A percentile compares a stretch with the other conserved stretches of the same genome.
Evolutionary conservation across 1,140 invertebrate species (phyloP).

Genomic region (Drosophila elegans): DNA sequence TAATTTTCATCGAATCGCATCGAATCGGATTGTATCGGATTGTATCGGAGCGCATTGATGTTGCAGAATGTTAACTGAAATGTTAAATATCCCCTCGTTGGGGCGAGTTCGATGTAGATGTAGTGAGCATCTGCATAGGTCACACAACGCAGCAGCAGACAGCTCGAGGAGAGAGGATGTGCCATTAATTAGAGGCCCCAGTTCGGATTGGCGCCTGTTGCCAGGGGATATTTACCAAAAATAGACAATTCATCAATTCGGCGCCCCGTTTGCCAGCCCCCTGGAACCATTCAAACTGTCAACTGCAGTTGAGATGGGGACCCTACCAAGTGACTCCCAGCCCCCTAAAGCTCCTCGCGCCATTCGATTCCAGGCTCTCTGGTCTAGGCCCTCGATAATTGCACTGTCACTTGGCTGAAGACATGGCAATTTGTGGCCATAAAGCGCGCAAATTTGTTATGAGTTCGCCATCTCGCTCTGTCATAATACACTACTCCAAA

Average conservation of each 20-base stretch:
- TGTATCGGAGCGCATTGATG: slow-evolving; percentile 49
- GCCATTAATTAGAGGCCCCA: slow-evolving; percentile 34
- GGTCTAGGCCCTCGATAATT: slow-evolving; percentile 71
- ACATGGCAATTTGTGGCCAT: slow-evolving; percentile 82
- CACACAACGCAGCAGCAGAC: background rate
- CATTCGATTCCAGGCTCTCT: slow-evolving; percentile 5
- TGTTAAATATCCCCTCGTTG: slow-evolving; percentile 32
- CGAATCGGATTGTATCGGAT: slow-evolving; percentile 41
- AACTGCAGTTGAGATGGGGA: slow-evolving; percentile 60
- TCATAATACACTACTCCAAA: slow-evolving; percentile 12
- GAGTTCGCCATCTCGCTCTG: slow-evolving; percentile 39
- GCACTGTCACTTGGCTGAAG: slow-evolving; percentile 81
- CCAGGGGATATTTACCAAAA: slow-evolving; percentile 52
- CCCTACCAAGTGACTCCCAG: slow-evolving; percentile 33
- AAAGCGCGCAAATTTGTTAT: slow-evolving; percentile 83
- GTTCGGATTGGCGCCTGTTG: slow-evolving; percentile 44
- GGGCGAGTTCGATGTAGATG: background rate
- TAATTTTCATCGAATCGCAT: slow-evolving; percentile 55
- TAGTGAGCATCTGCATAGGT: slow-evolving; percentile 15
- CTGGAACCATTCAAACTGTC: slow-evolving; percentile 66
- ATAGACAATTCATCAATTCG: slow-evolving; percentile 80
- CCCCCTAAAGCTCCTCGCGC: slow-evolving; percentile 7
- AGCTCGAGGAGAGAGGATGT: background rate
- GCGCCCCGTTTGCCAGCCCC: slow-evolving; percentile 26
- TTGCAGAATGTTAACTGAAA: slow-evolving; percentile 57